Evolutionary conservation across 2,113 vertebrate genomes (phyloP), one percentile per base, ranked within the genome.

Genomic region (Rattus norvegicus): DNA sequence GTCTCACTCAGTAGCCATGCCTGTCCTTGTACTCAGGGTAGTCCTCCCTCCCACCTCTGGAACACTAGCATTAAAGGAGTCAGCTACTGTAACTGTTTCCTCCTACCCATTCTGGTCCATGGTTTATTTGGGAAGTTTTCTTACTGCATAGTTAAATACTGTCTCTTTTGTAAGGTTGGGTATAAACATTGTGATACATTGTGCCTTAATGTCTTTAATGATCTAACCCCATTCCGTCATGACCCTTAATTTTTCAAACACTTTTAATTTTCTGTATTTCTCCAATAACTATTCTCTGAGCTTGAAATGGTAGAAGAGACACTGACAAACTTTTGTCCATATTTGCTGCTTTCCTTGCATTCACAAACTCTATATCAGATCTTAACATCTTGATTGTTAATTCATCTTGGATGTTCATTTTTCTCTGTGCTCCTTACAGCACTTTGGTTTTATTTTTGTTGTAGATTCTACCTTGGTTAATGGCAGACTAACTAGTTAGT

Each of bases 361-460:
- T 93, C 14, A 95, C 30, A 59, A 95, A 88, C 20, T 22, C 19
- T 9, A 73, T 19, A 10, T 90, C 30, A 94, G 6, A 65, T 84
- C 56, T 28, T 16, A 84, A 16, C 24, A 39, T 90, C 13, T 90
- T 84, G 17, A 94, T 94, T 83, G 22, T 61, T 65, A 61, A 83
- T 83, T 84, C 39, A 72, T 85, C 24, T 91, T 91, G 81, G 70
- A 79, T 91, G 30, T 87, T 73, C 11, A 54, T 30, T 88, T 76
- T 88, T 69, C 76, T 70, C 63, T 85, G 52, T 94, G 49, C 73
- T 36, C 14, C 22, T 39, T 73, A 26, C 0, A 65, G 43, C 6
- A 88, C 4, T 89, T 89, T 88, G 73, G 70, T 30, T 91, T 92
- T 94, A 16, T 88, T 72, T 96, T 96, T 96, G 52, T 84, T 94